phyloP scores from a whole-genome alignment of 2,888 invertebrate species.

The Perithous albicinctus region DNA sequence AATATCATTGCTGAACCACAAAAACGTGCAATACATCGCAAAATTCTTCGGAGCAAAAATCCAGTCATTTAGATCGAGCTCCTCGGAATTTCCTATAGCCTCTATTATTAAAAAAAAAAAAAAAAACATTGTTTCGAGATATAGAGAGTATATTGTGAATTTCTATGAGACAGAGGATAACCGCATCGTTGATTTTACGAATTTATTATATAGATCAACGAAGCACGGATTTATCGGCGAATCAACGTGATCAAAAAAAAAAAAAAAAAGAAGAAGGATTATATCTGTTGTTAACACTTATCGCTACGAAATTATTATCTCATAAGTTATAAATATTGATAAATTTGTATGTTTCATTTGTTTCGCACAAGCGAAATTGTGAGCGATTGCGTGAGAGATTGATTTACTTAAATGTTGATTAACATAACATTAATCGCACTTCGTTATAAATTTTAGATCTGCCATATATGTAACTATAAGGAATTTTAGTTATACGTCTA shows the following conservation, averaged over 20 bases:
- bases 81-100: slow-evolving; percentile 54
- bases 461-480: slow-evolving; percentile 80
- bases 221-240: slow-evolving; percentile 42
- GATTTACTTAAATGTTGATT: slow-evolving; percentile 81
- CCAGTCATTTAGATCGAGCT: slow-evolving; percentile 49
- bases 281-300: slow-evolving; percentile 76
- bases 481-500: slow-evolving; percentile 71
- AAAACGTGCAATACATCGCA: slow-evolving; percentile 62
- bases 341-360: slow-evolving; percentile 72
- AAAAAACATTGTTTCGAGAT: slow-evolving; percentile 48
- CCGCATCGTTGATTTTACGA: slow-evolving; percentile 50
- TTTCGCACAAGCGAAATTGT: slow-evolving; percentile 72
- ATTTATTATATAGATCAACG: slow-evolving; percentile 55
- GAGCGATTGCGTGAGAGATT: slow-evolving; percentile 78
- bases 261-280: no score
- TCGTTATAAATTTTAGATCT: slow-evolving; percentile 78
- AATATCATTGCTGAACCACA: slow-evolving; percentile 51
- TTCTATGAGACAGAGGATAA: slow-evolving; percentile 56
- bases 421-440: slow-evolving; percentile 69
- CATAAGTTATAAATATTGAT: slow-evolving; percentile 74
- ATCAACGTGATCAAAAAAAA: slow-evolving; percentile 46
- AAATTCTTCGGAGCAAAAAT: slow-evolving; percentile 51
- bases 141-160: slow-evolving; percentile 61
- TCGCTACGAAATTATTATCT: slow-evolving; percentile 76
- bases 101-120: slow-evolving; percentile 49